Conservation (phyloP, 2,888 invertebrate species). For the Lymantria dispar region DNA sequence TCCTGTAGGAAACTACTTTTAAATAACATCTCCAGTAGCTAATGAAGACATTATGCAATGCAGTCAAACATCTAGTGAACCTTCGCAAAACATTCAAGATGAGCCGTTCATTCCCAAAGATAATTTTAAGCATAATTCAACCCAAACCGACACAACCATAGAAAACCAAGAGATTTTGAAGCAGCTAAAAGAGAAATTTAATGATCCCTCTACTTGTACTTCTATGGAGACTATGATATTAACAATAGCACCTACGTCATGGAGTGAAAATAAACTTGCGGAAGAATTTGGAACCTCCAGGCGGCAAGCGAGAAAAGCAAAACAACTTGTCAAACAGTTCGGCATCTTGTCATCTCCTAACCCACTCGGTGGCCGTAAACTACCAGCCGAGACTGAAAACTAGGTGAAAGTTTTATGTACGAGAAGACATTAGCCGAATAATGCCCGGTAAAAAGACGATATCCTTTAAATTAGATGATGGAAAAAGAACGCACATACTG, state of each 20-base stretch:
- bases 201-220: conserved; percentile 16
- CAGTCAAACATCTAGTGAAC: background rate
- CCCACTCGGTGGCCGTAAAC: conserved; percentile 20
- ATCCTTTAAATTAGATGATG: too few species aligned
- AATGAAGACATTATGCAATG: background rate
- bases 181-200: conserved; percentile 24
- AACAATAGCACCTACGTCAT: conserved; percentile 24
- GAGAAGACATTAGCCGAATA: too few species aligned
- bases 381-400: conserved; percentile 1
- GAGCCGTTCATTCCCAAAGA: conserved; percentile 1
- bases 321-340: conserved; percentile 16
- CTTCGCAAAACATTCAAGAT: background rate
- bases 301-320: conserved; percentile 29
- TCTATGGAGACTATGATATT: conserved; percentile 25
- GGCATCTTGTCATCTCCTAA: conserved; percentile 26
- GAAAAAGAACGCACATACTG: too few species aligned
- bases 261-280: conserved; percentile 17
- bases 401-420: too few species aligned
- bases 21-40: background rate
- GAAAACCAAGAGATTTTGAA: conserved; percentile 18
- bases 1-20: conserved; percentile 4
- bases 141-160: conserved; percentile 6
- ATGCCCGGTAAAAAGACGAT: too few species aligned
- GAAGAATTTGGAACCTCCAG: conserved; percentile 24
- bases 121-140: conserved; percentile 6